Base-by-base conservation (phyloP, 1,140 invertebrate species). In the Calephelis nemesis region DNA sequence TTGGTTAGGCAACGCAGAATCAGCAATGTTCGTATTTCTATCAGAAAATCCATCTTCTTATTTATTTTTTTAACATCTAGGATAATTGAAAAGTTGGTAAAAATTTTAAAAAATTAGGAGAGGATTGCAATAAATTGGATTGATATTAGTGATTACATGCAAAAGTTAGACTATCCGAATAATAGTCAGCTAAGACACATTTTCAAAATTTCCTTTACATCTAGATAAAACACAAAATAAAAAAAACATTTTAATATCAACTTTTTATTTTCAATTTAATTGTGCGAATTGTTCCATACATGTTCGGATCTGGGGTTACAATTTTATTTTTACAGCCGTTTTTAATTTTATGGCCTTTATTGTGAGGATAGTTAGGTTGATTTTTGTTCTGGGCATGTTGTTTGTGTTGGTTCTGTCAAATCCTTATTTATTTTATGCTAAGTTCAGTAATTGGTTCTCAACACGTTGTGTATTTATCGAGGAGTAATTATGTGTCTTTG, bases 211-310 rank as follows among this genome's bases (percentile, higher is more conserved):
- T 45, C 50, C 7, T 9, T 5, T 52, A 8, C 5, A 52, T 52
- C 50, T 52, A 52, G 15, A 52, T 52, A 52, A 52, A 52, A 15
- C 50, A 60, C n/a, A n/a, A n/a, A n/a, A n/a, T n/a, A 10, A 45
- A 42, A 58, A 63, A 72, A 74, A 9, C 50, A 48, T 71, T 74
- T n/a, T 47, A 50, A 40, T 77, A 78, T 70, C 67, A 75, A 78
- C 75, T 84, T 84, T 86, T 86, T 84, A 77, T 82, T 82, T 80
- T 69, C 65, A 75, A 79, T 82, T 88, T 87, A 88, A 88, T 88
- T 88, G 84, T 78, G 76, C 76, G 81, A 87, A 85, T 84, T 83
- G 81, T 87, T 78, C 78, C 83, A 81, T 82, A 80, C 82, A 66
- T 82, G 84, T 88, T 82, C 75, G 76, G 73, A 81, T 75, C 74